Conservation (phyloP, 2,113 vertebrate genomes). For the Diadophis punctatus region DNA sequence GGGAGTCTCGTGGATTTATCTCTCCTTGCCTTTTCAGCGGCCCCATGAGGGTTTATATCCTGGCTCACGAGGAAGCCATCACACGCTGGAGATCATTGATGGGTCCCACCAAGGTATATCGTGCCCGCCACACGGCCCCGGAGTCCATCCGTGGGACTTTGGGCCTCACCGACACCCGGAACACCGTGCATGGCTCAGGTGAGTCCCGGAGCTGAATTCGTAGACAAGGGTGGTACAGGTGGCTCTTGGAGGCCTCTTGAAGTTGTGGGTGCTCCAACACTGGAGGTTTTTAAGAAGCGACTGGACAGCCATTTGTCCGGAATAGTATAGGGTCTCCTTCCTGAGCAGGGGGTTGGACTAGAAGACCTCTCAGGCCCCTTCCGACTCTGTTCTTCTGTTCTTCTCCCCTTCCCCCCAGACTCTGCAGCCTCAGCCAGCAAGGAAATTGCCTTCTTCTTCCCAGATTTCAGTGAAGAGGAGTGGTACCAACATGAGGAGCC, state of each 20-base stretch:
- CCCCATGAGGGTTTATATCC: slow-evolving; percentile 89
- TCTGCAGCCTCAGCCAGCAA: slow-evolving; percentile 80
- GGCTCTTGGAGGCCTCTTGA: neutral
- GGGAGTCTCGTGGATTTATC: neutral
- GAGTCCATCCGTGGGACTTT: slow-evolving; percentile 81
- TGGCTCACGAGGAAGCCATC: slow-evolving; percentile 85
- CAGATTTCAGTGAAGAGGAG: slow-evolving; percentile 74
- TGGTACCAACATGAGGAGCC: slow-evolving; percentile 86
- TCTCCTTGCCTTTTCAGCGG: slow-evolving; percentile 69
- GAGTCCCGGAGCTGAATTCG: neutral
- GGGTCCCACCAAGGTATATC: slow-evolving; percentile 94
- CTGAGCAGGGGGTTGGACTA: neutral
- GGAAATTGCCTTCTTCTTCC: slow-evolving; percentile 91
- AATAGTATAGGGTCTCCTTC: neutral
- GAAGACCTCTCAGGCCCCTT: neutral
- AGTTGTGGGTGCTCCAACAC: neutral
- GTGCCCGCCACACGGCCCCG: slow-evolving; percentile 76
- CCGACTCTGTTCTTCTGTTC: neutral
- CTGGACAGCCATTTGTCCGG: neutral
- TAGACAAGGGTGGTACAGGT: neutral
- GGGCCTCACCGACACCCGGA: slow-evolving; percentile 93
- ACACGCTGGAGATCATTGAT: slow-evolving; percentile 85
- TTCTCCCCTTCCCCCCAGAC: slow-evolving; percentile 66
- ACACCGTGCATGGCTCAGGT: slow-evolving; percentile 95
- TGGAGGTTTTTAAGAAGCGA: neutral